These are phyloP conservation scores for Hyla sarda DNA, from an alignment of 2,113 vertebrate species.

Conservation along the genomic window DNA sequence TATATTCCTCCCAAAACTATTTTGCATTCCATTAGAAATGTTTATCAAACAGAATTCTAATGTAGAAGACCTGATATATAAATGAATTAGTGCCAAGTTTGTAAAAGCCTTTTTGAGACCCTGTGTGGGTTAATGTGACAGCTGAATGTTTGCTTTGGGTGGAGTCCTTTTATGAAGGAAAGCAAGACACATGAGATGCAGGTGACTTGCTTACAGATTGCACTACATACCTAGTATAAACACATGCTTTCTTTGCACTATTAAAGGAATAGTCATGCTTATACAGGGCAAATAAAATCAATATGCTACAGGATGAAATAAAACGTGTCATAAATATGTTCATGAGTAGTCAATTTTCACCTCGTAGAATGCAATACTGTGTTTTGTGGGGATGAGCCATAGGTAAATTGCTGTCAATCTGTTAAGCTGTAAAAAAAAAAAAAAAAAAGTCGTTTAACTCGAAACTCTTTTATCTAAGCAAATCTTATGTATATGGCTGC, in stretches of 20 bases:
- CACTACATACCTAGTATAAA: neutral
- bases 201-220: neutral
- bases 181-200: neutral
- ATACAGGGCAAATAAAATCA: neutral
- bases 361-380: neutral
- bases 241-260: neutral
- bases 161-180: slow-evolving; percentile 7
- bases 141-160: neutral
- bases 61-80: neutral
- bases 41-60: too few relatives aligned
- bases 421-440: too few relatives aligned
- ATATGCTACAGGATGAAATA: neutral
- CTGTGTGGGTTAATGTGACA: neutral
- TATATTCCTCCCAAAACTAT: neutral
- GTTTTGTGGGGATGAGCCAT: neutral
- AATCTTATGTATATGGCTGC: too few relatives aligned
- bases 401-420: neutral
- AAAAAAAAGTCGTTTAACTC: too few relatives aligned
- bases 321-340: neutral
- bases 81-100: neutral
- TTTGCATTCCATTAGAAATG: neutral
- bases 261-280: neutral
- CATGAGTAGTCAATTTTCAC: neutral
- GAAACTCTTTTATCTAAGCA: too few relatives aligned
- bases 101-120: neutral